Base-by-base conservation (phyloP, 2,113 vertebrate species). In the Salminus brasiliensis region DNA sequence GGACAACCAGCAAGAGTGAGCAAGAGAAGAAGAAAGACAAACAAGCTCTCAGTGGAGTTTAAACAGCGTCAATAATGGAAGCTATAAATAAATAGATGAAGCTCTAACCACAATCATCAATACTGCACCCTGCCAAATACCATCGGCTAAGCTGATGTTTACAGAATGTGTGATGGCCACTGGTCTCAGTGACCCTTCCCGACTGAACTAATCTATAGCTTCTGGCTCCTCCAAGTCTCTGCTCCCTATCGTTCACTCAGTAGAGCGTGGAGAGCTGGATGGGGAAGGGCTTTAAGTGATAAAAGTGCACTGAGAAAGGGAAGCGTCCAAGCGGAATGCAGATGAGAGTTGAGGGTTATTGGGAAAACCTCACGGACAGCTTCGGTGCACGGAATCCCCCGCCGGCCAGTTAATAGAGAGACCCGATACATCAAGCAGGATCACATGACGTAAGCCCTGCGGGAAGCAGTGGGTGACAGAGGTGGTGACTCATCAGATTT, bases 401-500 rank as follows among this genome's bases (percentile, higher is more conserved):
- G 70, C 47, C 36, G 49, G 29, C 11, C 11, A 4, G 27, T 21
- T 57, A 45, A 43, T 5, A 18, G 11, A 62, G 39, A 11, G 52
- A 21, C 21, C 52, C 23, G 13, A 25, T 55, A 55, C 7, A 55
- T 18, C 52, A 55, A 11, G 18, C 34, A 39, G 62, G 62, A 34
- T 66, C 62, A 66, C 11, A 36, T 66, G 62, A 66, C 13, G 34
- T 23, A 36, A 36, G 34, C 18, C 25, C 21, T 1, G 62, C 62
- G 39, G 32, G 62, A 66, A 66, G 62, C 34, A 36, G 18, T n/a
- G 34, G 62, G 62, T 66, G 62, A 39, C 32, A 55, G 30, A 67
- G 43, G 74, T 76, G 60, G 49, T 49, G 62, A 67, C 49, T 67
- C 63, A 76, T 66, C 25, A 32, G 21, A 57, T 74, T 27, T 29